A percentile compares a stretch with the other conserved stretches of the same genome.
phyloP scores from a whole-genome alignment of 2,797 vertebrate species.

The Champsocephalus esox region DNA sequence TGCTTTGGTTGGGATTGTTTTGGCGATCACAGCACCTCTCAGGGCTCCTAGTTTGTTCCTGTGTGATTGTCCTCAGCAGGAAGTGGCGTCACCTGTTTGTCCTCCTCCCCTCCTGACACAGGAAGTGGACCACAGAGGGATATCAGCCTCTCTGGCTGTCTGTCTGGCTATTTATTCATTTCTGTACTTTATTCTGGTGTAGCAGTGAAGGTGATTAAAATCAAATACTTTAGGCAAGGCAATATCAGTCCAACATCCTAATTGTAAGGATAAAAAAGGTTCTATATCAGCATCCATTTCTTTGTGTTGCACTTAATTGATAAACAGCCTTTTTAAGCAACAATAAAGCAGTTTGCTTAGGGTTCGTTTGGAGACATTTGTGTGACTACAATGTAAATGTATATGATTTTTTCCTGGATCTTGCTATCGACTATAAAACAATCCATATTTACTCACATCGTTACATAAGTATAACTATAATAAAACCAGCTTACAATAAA shows the following conservation, averaged over 20 bases:
- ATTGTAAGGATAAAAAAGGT: background rate
- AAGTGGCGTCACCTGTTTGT: constrained; percentile 83
- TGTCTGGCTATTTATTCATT: constrained; percentile 9
- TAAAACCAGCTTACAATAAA: no score
- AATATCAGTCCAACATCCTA: background rate
- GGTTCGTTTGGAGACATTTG: background rate
- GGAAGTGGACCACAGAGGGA: constrained; percentile 74
- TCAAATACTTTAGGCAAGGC: no score
- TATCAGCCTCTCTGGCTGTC: constrained; percentile 19
- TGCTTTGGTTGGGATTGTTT: constrained; percentile 69
- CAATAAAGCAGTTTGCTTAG: background rate
- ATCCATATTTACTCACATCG: background rate
- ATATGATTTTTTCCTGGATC: background rate
- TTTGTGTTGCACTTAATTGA: constrained; percentile 5
- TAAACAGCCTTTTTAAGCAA: background rate
- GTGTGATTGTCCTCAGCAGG: constrained; percentile 81
- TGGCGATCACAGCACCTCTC: constrained; percentile 62
- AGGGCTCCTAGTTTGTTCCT: constrained; percentile 71
- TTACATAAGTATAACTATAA: no score
- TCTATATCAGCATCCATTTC: background rate
- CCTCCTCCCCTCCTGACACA: constrained; percentile 67
- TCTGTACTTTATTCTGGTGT: constrained; percentile 11
- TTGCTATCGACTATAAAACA: background rate
- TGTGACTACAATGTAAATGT: background rate
- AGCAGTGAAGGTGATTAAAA: background rate